A percentile compares a stretch with the other conserved stretches of the same genome.
Evolutionary conservation across 2,797 vertebrate species (phyloP).

Genomic region (Philypnodon macrostomus): DNA sequence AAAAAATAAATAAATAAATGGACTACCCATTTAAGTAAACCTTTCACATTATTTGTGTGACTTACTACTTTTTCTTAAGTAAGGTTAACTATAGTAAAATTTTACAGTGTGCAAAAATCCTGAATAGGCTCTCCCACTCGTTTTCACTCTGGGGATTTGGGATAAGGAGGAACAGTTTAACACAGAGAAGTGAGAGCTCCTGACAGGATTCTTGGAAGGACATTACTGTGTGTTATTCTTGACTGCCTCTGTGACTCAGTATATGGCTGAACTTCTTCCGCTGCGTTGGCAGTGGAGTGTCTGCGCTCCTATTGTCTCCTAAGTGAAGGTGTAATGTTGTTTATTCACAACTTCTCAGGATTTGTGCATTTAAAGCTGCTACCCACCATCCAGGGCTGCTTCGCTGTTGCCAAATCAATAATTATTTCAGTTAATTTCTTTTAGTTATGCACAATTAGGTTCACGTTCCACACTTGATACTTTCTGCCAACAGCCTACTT

Average conservation of each 20-base stretch:
- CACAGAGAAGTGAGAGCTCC: constrained; percentile 15
- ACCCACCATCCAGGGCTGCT: neutral
- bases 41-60: too few species aligned
- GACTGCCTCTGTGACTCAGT: constrained; percentile 13
- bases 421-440: too few species aligned
- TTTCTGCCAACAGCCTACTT: too few species aligned
- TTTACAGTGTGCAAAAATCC: too few species aligned
- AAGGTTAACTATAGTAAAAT: too few species aligned
- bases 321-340: constrained; percentile 14
- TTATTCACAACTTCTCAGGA: neutral
- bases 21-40: too few species aligned
- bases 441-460: too few species aligned
- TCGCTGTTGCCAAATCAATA: neutral
- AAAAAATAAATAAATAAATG: too few species aligned
- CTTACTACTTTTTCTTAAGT: too few species aligned
- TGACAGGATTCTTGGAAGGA: constrained; percentile 41
- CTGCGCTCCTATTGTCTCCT: constrained; percentile 6
- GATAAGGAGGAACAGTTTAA: constrained; percentile 49
- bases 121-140: constrained; percentile 15
- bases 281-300: constrained; percentile 5
- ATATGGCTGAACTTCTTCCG: constrained; percentile 17
- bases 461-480: too few species aligned
- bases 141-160: constrained; percentile 60
- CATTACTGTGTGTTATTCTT: constrained; percentile 9
- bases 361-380: neutral